Evolutionary conservation across 2,113 vertebrate species (phyloP), one percentile per base, ranked within the genome.

Genomic region (Dipodomys spectabilis): DNA sequence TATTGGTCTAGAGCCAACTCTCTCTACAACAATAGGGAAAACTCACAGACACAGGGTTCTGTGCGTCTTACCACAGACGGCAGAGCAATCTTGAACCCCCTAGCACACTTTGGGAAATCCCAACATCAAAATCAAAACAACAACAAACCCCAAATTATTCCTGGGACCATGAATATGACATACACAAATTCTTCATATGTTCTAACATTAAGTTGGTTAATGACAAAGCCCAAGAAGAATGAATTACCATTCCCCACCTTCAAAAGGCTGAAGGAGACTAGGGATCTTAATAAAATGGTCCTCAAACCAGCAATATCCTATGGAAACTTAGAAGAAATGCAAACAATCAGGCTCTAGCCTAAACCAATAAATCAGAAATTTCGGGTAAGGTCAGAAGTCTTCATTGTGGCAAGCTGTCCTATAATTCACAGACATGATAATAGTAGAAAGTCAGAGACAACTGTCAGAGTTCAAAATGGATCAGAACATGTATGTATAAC

Each of bases 1-100:
- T 30, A 11, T 7, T 27, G 32, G 67, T 5, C 60, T 0, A 0
- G 95, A 35, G 6, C 0, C 4, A 2, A 35, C 39, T 35, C n/a
- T 22, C 53, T 88, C 19, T 32, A 18, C 15, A 5, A 0, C 65
- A n/a, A 27, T 6, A 27, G 27, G 2, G 1, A 64, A 82, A 32
- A 67, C 32, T 20, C 79, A 39, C 28, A 88, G 57, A 13, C 15
- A 12, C 82, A 19, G 0, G 0, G 0, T 57, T 27, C 64, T 0
- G 15, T 53, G 68, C 69, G n/a, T 30, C 35, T 93, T 67, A n/a
- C 20, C 35, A 49, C 5, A 22, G 30, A 30, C 1, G n/a, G 30
- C 45, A 91, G 25, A 69, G n/a, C 39, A 16, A 44, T 7, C 45
- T 23, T 12, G 57, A 84, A 67, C 32, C 23, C 27, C 28, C 11